Conservation (phyloP, 2,113 vertebrate species). For the Odobenus rosmarus region DNA sequence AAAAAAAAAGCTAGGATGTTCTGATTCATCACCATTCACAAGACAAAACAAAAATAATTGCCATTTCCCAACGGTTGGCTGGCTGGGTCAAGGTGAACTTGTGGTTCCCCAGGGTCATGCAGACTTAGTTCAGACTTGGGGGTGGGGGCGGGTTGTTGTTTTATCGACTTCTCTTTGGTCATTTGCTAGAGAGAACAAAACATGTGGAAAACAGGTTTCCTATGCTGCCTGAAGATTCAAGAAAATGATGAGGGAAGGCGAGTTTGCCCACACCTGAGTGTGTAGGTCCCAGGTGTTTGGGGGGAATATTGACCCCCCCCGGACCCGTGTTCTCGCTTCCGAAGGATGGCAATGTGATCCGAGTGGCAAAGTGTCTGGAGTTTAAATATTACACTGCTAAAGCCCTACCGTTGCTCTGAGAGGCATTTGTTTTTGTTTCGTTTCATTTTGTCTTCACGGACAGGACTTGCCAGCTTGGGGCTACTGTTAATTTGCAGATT, state of each 20-base stretch:
- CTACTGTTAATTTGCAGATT: constrained; percentile 54
- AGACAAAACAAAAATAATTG: constrained; percentile 46
- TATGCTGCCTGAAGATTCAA: not conserved
- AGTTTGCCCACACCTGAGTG: not conserved
- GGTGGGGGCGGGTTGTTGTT: not conserved
- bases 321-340: not conserved
- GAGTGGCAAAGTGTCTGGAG: not conserved
- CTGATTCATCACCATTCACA: not conserved
- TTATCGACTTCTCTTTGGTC: not conserved
- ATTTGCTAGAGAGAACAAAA: not conserved
- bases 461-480: constrained; percentile 9
- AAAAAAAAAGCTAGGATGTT: not conserved
- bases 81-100: not conserved
- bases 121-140: not conserved
- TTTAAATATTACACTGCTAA: not conserved
- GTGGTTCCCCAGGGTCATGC: rapidly evolving
- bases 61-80: rapidly evolving
- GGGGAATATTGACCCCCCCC: not conserved
- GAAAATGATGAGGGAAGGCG: not conserved
- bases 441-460: constrained; percentile 26
- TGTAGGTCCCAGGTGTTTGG: not conserved
- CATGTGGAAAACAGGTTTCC: not conserved
- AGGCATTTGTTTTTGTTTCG: constrained; percentile 24
- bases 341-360: not conserved
- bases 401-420: not conserved